Conservation (phyloP, 2,888 invertebrate species). For the Spicauda simplicius region DNA sequence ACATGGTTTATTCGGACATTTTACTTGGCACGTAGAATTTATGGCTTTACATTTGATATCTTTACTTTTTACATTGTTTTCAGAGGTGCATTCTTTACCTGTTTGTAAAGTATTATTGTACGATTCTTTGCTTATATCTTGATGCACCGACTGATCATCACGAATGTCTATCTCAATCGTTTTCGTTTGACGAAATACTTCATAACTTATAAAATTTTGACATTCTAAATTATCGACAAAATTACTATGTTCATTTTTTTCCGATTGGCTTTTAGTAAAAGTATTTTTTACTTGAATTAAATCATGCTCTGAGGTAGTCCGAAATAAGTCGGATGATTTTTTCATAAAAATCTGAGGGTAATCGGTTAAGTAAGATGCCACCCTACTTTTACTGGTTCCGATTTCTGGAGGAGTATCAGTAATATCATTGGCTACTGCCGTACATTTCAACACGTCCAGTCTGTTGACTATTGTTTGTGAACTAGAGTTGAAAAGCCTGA, state of each 20-base stretch:
- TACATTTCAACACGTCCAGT: constrained; percentile 42
- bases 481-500: constrained; percentile 46
- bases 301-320: constrained; percentile 18
- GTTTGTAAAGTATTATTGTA: not conserved
- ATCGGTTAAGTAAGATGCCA: constrained; percentile 68
- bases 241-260: constrained; percentile 8
- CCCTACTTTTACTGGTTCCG: constrained; percentile 58
- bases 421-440: constrained; percentile 48
- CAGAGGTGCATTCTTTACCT: not conserved
- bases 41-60: constrained; percentile 10
- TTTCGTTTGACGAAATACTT: constrained; percentile 12
- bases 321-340: constrained; percentile 51
- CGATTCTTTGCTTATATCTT: constrained; percentile 5
- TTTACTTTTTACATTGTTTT: constrained; percentile 2
- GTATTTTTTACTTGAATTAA: constrained; percentile 22
- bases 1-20: constrained; percentile 35
- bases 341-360: constrained; percentile 77
- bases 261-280: constrained; percentile 13
- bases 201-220: constrained; percentile 22
- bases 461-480: constrained; percentile 38
- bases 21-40: constrained; percentile 20
- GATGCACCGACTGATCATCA: not conserved
- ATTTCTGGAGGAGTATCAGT: constrained; percentile 63
- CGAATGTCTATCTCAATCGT: constrained; percentile 1
- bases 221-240: constrained; percentile 6